Conservation (phyloP, 2,888 invertebrate genomes). For the Caenorhabditis doughertyi region DNA sequence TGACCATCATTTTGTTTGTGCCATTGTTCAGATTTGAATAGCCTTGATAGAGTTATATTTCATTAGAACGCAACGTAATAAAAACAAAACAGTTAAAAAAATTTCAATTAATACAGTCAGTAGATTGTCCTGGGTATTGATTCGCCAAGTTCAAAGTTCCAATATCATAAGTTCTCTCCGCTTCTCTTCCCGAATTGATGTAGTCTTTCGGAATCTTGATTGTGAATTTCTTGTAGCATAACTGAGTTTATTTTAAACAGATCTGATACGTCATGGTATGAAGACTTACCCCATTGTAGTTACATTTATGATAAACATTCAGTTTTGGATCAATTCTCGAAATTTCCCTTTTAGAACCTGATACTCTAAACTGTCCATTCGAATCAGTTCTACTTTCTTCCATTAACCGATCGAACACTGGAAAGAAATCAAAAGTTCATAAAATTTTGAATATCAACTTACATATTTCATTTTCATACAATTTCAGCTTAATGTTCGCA, state of each 20-base stretch:
- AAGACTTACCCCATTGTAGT: conserved; percentile 65
- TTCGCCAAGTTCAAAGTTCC: conserved; percentile 73
- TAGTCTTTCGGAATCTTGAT: conserved; percentile 72
- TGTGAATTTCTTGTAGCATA: conserved; percentile 72
- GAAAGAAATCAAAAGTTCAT: conserved; percentile 4
- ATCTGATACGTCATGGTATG: neutral
- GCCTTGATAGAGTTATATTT: too few species aligned
- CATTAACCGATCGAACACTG: conserved; percentile 69
- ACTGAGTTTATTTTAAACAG: conserved; percentile 20
- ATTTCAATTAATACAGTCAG: conserved; percentile 71
- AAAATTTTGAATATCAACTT: neutral
- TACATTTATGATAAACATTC: conserved; percentile 75
- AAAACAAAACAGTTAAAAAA: neutral
- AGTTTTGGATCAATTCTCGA: conserved; percentile 70
- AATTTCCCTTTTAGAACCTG: conserved; percentile 69
- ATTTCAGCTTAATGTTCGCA: conserved; percentile 65
- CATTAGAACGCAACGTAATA: neutral
- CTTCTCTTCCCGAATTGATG: conserved; percentile 66
- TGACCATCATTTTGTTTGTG: too few species aligned
- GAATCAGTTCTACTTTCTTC: conserved; percentile 62
- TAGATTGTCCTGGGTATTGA: conserved; percentile 71
- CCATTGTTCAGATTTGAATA: too few species aligned
- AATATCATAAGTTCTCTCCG: conserved; percentile 68
- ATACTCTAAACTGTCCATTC: conserved; percentile 69
- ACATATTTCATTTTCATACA: conserved; percentile 70